Evolutionary conservation across 2,888 invertebrate species (phyloP), one percentile per base, ranked within the genome.

Genomic region (Chloroclystis v-ata): DNA sequence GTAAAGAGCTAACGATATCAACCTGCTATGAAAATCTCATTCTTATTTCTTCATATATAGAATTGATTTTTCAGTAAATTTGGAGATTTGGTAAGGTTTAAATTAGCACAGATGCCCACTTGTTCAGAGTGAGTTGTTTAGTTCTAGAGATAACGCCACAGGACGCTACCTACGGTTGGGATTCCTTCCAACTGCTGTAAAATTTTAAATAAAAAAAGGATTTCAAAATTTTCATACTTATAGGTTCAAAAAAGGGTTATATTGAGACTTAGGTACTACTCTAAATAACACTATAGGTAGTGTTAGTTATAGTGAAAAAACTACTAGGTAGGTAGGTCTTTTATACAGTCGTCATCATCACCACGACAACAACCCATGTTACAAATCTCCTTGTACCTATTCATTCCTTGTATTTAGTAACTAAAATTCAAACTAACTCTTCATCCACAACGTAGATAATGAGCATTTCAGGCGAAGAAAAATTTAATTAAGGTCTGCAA

Each of bases 61-160:
- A 57, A 63, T 47, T 43, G 29, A 60, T 43, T 56, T 65, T 69
- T 30, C 29, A 13, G n/a, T 54, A 47, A 25, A 7, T 7, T 11
- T 11, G 28, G 24, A 14, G 28, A n/a, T n/a, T 32, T 37, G 30
- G 43, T 66, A 66, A 50, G 26, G 63, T 51, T 53, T 47, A 50
- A 63, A 59, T 61, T 49, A 47, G 43, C 43, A 49, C 40, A 14
- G 52, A 59, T 59, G 57, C 58, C 28, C 55, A 51, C 64, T 71
- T 63, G 69, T 65, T 71, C 59, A 61, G 69, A 80, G 78, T 81
- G 75, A 82, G 81, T 80, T 82, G 80, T 82, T 80, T 81, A 79
- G 81, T 76, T 79, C 69, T 67, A 70, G 69, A 78, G 81, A 80
- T 80, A 82, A 80, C 73, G 73, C 77, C 78, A 79, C 78, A 77